phyloP scores from a whole-genome alignment of 2,113 vertebrate genomes.

The Nycticorax nycticorax region DNA sequence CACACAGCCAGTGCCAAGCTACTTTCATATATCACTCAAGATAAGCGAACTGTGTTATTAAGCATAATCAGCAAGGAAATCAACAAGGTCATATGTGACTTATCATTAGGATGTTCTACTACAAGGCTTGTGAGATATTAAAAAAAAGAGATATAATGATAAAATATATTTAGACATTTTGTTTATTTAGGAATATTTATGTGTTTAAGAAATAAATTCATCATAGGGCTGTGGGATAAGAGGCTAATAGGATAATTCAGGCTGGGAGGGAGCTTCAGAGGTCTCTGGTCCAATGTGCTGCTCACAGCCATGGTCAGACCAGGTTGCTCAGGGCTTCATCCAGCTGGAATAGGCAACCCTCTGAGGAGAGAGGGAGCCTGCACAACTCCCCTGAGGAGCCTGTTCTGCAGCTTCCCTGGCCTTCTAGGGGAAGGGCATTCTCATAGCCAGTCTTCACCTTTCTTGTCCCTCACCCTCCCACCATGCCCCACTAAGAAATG shows the following conservation, averaged over 20 bases:
- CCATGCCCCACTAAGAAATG: neutral
- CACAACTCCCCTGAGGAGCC: accelerated
- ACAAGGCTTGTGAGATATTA: neutral
- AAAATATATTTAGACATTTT: neutral
- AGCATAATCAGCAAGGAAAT: neutral
- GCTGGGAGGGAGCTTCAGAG: neutral
- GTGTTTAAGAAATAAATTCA: neutral
- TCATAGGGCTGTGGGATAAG: neutral
- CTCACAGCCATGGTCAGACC: neutral
- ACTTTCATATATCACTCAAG: neutral
- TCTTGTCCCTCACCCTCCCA: neutral
- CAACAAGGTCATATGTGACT: neutral
- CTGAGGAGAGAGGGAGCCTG: neutral
- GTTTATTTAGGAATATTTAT: neutral
- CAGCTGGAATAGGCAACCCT: neutral
- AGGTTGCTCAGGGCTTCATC: neutral
- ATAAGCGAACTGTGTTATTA: neutral
- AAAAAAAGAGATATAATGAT: neutral
- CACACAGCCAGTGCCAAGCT: neutral
- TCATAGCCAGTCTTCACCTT: neutral
- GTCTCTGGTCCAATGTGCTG: neutral
- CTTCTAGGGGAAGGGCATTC: neutral
- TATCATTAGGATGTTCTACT: neutral
- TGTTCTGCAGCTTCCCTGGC: neutral
- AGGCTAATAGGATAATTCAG: neutral